Conservation (phyloP, 2,113 vertebrate genomes). For the Siniperca knerii region DNA sequence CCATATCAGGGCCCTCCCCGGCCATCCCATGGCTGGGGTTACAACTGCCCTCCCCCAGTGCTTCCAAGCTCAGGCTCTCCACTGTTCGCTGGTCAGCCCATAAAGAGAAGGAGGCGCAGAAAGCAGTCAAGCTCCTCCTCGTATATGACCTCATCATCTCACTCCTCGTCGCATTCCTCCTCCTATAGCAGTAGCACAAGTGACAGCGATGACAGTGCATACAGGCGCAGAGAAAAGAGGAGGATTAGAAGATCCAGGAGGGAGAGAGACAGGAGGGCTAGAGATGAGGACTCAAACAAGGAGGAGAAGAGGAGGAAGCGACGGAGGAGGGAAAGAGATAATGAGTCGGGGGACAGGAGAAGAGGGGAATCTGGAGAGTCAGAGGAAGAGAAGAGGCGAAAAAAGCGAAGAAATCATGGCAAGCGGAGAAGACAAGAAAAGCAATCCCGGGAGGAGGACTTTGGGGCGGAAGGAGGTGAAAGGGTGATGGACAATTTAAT, state of each 20-base stretch:
- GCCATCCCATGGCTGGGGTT: conserved; percentile 37
- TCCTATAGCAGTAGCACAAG: conserved; percentile 61
- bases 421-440: conserved; percentile 40
- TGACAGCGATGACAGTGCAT: conserved; percentile 60
- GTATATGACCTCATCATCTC: conserved; percentile 65
- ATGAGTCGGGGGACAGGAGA: conserved; percentile 61
- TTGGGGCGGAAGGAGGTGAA: conserved; percentile 14
- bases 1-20: conserved; percentile 36
- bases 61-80: conserved; percentile 15
- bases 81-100: conserved; percentile 5
- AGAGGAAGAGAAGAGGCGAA: conserved; percentile 54
- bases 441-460: conserved; percentile 22
- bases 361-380: conserved; percentile 58
- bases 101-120: conserved; percentile 51
- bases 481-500: conserved; percentile 19
- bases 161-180: conserved; percentile 70
- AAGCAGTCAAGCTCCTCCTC: conserved; percentile 70
- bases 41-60: conserved; percentile 36
- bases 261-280: conserved; percentile 48
- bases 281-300: conserved; percentile 44
- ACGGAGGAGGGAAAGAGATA: conserved; percentile 39
- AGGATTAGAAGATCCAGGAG: conserved; percentile 49
- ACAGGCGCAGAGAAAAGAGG: conserved; percentile 62
- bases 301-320: conserved; percentile 56
- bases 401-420: conserved; percentile 20